Evolutionary conservation across 2,888 invertebrate species (phyloP), one percentile per base, ranked within the genome.

Genomic region (Therioaphis trifolii): DNA sequence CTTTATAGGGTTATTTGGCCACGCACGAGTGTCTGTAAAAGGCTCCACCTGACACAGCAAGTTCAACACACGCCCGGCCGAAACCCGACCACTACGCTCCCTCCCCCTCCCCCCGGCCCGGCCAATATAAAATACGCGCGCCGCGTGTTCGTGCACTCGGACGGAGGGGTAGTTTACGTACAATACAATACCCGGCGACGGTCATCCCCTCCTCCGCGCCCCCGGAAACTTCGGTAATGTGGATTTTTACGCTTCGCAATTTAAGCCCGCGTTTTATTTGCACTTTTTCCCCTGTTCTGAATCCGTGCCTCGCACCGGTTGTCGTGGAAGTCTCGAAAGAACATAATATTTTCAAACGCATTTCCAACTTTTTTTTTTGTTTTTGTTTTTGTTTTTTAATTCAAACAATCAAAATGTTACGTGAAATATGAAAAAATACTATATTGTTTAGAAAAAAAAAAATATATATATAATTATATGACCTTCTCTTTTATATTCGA

Each of bases 11-110:
- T 24, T 58, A 24, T 29, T 63, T 15, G 29, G 43, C 58, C 43
- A 12, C 11, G 43, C 75, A 75, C 58, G 58, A 27, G 75, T 61
- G 75, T 61, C 61, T 27, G 75, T 75, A 75, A 75, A 75, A 43
- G 75, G 43, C 61, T 75, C 27, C 61, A 61, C 43, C 75, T 61
- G 61, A 61, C 61, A n/a, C 61, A 74, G 21, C 55, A 14, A 40
- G 55, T 58, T 58, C 58, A n/a, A 35, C 35, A 43, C 15, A n/a
- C 24, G 14, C n/a, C n/a, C 29, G 12, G n/a, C 49, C 35, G 35
- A 35, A n/a, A n/a, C n/a, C n/a, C n/a, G n/a, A n/a, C n/a, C n/a
- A n/a, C n/a, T n/a, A 35, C 3, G 4, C 35, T 35, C 35, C 35
- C 35, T 35, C 3, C 35, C 35, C 35, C 35, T 7, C 3, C 35